Evolutionary conservation across 2,797 vertebrate species (phyloP), one percentile per base, ranked within the genome.

Genomic region (Spatula clypeata): DNA sequence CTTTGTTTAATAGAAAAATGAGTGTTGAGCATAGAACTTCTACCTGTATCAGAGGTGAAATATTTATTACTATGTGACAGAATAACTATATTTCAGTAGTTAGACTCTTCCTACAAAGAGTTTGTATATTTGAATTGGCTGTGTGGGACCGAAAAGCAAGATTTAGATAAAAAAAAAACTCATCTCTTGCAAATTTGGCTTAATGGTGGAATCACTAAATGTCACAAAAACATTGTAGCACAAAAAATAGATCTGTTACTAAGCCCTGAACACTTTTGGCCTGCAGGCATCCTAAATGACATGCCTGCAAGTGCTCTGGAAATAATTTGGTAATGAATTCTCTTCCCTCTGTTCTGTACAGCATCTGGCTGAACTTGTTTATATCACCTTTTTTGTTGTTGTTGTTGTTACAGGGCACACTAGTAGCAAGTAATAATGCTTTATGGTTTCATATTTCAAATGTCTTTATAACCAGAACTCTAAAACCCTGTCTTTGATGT

Each of bases 351-450:
- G 9, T 34, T 79, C 27, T 36, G 23, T 49, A 40, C 8, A 38
- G 20, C 2, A 10, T 17, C 15, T 4, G 2, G 4, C 55, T 75
- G 7, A 64, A 72, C 5, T 23, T n/a, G 11, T n/a, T 31, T 27
- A 11, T 1, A 3, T 13, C 34, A 1, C 58, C 1, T 2, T 21
- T n/a, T 49, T 9, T 32, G 24, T 73, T 5, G 31, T 47, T 40
- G 7, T 47, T 40, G 6, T 10, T 6, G 7, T n/a, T 69, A 6
- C 12, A 66, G 6, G 4, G 21, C 6, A 19, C 13, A 13, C 19
- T 70, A 47, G 8, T 15, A 80, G 4, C 23, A 54, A 65, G 6
- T 72, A 72, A 53, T 47, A 40, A 73, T 2, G 3, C 9, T 90
- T 83, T 54, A 3, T 42, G 44, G 3, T 55, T 32, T 61, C 26